These are phyloP conservation scores for Drosophila cardini DNA, from an alignment of 1,140 invertebrate genomes.

Conservation along the genomic window DNA sequence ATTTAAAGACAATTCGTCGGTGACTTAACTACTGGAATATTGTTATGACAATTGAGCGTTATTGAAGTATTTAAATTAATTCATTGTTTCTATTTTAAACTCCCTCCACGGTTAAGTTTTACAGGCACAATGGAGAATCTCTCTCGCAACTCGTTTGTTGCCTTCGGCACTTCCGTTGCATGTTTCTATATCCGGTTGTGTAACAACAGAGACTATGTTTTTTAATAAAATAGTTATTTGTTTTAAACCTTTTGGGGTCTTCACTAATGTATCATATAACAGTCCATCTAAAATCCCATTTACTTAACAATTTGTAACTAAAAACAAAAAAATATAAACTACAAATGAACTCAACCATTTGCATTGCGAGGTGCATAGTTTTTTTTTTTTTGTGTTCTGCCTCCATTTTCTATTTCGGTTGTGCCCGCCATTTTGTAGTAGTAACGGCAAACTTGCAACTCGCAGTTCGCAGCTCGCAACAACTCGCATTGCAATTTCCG, in stretches of 20 bases:
- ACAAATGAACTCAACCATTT: slow-evolving; percentile 52
- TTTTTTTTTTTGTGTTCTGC: background rate
- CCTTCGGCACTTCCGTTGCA: slow-evolving; percentile 68
- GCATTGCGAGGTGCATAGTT: slow-evolving; percentile 44
- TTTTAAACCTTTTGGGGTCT: slow-evolving; percentile 13
- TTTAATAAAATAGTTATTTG: slow-evolving; percentile 23
- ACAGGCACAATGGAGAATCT: background rate
- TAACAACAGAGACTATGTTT: slow-evolving; percentile 54
- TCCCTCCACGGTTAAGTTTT: too few relatives aligned
- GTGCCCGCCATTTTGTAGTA: slow-evolving; percentile 75
- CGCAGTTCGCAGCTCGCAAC: slow-evolving; percentile 32
- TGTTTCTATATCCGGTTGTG: slow-evolving; percentile 75
- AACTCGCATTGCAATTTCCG: slow-evolving; percentile 76
- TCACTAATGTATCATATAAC: slow-evolving; percentile 42
- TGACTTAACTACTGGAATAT: slow-evolving; percentile 3
- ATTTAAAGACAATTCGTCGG: slow-evolving; percentile 39
- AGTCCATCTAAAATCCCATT: slow-evolving; percentile 50
- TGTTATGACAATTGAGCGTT: background rate
- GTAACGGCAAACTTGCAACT: slow-evolving; percentile 26
- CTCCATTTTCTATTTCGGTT: slow-evolving; percentile 48
- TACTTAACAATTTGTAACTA: slow-evolving; percentile 51
- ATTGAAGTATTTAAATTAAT: background rate
- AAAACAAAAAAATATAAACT: slow-evolving; percentile 48
- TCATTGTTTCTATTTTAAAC: background rate
- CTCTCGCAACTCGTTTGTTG: slow-evolving; percentile 4